phyloP scores from a whole-genome alignment of 2,888 invertebrate genomes.

The Notocelia uddmanniana region DNA sequence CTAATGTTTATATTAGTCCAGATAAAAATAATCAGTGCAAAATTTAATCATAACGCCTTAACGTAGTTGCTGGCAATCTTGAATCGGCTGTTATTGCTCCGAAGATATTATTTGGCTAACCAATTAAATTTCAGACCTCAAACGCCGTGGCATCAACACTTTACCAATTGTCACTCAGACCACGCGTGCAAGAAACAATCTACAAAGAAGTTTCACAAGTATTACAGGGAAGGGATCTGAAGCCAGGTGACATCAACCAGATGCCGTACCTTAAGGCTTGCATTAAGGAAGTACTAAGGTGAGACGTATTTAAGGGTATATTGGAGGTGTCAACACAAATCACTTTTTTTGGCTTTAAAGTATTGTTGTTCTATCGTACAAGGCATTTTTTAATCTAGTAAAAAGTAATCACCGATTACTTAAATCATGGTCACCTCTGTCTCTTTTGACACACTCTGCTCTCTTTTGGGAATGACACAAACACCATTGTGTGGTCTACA shows the following conservation, averaged over 20 bases:
- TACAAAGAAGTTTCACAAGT: conserved; percentile 86
- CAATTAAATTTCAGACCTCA: conserved; percentile 87
- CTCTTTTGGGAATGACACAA: no score
- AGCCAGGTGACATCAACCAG: conserved; percentile 85
- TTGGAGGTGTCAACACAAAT: no score
- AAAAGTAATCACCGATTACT: no score
- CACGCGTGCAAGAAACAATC: conserved; percentile 87
- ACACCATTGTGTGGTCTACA: no score
- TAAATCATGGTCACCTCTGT: no score
- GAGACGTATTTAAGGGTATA: no score
- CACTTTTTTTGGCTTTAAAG: no score
- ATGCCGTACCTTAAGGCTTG: conserved; percentile 90
- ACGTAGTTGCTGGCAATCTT: background rate
- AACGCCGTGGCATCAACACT: conserved; percentile 90
- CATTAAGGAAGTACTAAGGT: conserved; percentile 91
- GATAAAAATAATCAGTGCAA: background rate
- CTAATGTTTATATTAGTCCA: no score
- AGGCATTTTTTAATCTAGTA: no score
- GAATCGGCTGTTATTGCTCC: background rate
- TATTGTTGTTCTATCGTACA: no score
- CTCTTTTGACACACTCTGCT: no score
- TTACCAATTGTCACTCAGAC: conserved; percentile 89
- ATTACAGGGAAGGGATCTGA: conserved; percentile 74
- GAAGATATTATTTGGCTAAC: background rate
- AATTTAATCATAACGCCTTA: background rate